Percentiles rank a stretch among this genome's conserved stretches.
Conservation (phyloP, 2,888 invertebrate species). For the Polydrusus cervinus region DNA sequence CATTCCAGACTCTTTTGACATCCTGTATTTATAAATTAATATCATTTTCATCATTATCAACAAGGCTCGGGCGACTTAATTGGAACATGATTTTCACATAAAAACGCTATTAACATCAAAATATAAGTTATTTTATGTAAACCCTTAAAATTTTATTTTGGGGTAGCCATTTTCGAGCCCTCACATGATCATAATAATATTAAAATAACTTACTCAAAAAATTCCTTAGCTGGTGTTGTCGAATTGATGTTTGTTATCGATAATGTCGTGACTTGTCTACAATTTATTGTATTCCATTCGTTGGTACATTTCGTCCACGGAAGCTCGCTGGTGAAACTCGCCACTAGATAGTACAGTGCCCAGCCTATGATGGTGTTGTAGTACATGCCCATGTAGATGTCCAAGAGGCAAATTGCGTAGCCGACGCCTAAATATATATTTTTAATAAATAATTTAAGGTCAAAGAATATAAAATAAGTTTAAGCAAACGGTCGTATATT, state of each 20-base stretch:
- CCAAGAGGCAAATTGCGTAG: conserved; percentile 96
- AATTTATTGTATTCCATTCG: conserved; percentile 88
- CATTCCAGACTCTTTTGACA: too few species aligned
- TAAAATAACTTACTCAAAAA: conserved; percentile 83
- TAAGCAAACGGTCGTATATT: too few species aligned
- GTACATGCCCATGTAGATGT: conserved; percentile 96
- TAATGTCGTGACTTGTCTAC: conserved; percentile 76
- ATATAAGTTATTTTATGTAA: too few species aligned
- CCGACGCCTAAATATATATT: conserved; percentile 83
- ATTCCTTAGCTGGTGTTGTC: conserved; percentile 89
- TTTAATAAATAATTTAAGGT: background rate
- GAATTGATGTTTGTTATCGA: conserved; percentile 72
- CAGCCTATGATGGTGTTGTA: conserved; percentile 98
- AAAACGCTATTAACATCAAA: too few species aligned
- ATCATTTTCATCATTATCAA: too few species aligned
- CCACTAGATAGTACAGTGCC: conserved; percentile 93
- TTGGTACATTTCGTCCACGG: conserved; percentile 93
- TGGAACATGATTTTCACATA: too few species aligned
- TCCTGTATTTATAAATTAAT: too few species aligned
- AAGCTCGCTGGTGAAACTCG: conserved; percentile 85
- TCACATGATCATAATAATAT: too few species aligned
- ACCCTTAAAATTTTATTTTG: too few species aligned
- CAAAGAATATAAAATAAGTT: too few species aligned
- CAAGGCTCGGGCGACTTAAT: too few species aligned
- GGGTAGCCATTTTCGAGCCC: too few species aligned